Evolutionary conservation across 2,113 vertebrate species (phyloP).

Genomic region (Epinephelus moara): DNA sequence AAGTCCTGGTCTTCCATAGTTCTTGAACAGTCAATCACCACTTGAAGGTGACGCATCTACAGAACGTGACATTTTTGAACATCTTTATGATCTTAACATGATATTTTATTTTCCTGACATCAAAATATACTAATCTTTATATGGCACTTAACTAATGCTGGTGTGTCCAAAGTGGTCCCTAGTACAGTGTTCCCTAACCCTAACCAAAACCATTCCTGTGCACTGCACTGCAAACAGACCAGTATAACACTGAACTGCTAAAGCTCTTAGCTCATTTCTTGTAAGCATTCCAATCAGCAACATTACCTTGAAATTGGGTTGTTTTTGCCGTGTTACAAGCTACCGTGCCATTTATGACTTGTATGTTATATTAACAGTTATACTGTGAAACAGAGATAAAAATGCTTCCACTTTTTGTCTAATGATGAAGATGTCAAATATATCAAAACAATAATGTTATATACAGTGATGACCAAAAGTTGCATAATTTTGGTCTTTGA

Average conservation of each 20-base stretch:
- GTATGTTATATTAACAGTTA: neutral
- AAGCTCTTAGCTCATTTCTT: neutral
- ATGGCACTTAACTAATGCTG: neutral
- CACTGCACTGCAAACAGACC: neutral
- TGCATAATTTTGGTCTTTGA: neutral
- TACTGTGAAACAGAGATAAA: neutral
- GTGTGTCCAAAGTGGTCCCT: neutral
- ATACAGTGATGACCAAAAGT: neutral
- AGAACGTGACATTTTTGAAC: constrained; percentile 36
- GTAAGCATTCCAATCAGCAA: neutral
- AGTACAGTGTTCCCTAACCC: neutral
- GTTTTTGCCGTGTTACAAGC: neutral
- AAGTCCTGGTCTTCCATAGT: constrained; percentile 98
- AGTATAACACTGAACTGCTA: neutral
- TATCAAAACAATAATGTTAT: neutral
- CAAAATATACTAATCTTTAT: neutral
- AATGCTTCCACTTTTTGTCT: neutral
- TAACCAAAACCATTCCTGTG: neutral
- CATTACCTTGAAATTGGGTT: neutral
- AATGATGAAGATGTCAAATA: neutral
- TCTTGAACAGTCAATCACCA: constrained; percentile 94
- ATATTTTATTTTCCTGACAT: constrained; percentile 1
- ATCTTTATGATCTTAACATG: neutral
- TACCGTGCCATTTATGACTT: neutral
- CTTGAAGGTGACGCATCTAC: constrained; percentile 97